Evolutionary conservation across 1,140 invertebrate species (phyloP).

Genomic region (Drosophila tropicalis): DNA sequence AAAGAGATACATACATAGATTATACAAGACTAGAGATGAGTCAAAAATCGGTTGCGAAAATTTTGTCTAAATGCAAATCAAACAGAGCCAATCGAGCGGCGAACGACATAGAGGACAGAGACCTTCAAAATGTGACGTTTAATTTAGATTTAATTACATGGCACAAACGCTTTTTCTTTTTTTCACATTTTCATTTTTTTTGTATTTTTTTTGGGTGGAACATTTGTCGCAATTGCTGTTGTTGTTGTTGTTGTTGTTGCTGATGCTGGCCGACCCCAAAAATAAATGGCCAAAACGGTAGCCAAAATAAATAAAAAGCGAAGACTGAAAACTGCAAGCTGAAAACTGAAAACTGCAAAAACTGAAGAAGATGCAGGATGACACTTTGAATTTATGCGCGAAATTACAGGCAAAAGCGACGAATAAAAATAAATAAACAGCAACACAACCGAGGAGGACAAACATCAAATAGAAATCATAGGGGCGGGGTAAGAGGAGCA

Average conservation of each 20-base stretch:
- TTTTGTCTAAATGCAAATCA: slow-evolving; percentile 46
- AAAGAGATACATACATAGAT: slow-evolving; percentile 12
- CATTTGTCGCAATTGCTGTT: slow-evolving; percentile 5
- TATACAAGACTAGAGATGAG: slow-evolving; percentile 51
- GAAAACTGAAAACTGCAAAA: slow-evolving; percentile 5
- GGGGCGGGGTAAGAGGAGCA: neutral
- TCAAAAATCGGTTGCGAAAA: slow-evolving; percentile 43
- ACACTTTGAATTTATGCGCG: slow-evolving; percentile 75
- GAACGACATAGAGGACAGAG: slow-evolving; percentile 45
- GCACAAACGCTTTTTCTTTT: slow-evolving; percentile 36
- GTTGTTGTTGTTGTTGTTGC: neutral
- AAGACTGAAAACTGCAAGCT: slow-evolving; percentile 10
- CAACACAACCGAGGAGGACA: slow-evolving; percentile 46
- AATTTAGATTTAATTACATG: slow-evolving; percentile 81
- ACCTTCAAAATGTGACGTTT: slow-evolving; percentile 81
- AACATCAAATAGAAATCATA: slow-evolving; percentile 71
- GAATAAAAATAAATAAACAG: slow-evolving; percentile 65
- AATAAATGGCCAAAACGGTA: slow-evolving; percentile 36
- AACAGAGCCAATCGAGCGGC: slow-evolving; percentile 76
- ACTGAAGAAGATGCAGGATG: slow-evolving; percentile 42
- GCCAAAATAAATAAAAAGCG: slow-evolving; percentile 57
- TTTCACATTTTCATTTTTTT: slow-evolving; percentile 3
- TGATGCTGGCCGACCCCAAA: slow-evolving; percentile 24
- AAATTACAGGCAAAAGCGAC: slow-evolving; percentile 74
- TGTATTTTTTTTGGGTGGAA: slow-evolving; percentile 21